Evolutionary conservation across 2,113 vertebrate genomes (phyloP), one percentile per base, ranked within the genome.

Genomic region (Circaetus cinerascens): DNA sequence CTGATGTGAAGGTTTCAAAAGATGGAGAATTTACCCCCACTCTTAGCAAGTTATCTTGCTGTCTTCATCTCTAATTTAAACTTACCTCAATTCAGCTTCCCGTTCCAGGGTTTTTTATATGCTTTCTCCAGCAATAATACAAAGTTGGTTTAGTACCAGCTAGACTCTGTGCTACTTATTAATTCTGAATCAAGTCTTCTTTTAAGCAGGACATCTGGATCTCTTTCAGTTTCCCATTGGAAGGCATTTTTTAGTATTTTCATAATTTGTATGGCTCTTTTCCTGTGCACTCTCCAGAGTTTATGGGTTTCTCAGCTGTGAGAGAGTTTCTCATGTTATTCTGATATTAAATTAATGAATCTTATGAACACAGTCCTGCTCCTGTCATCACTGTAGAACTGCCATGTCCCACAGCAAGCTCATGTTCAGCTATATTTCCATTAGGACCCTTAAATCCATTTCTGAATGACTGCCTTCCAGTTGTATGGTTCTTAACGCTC

Each of bases 341-440:
- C 64, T 78, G 74, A 77, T 81, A 81, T 68, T 75, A 87, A 96
- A 71, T 40, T 89, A 89, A 81, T 74, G 68, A 81, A 91, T 91
- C 60, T 81, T 51, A 40, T 1, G 10, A 75, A 84, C 38, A 51
- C 23, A 72, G 60, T 26, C 55, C 56, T 91, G 45, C 26, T 80
- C 22, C 72, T 88, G 48, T 59, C 72, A 38, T 88, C 67, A 38
- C 75, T 59, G 51, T 15, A 71, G 46, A 86, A 23, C 63, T 88
- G 40, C 55, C 36, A 17, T 43, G 29, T 80, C 69, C 62, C 86
- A 81, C 40, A 86, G 40, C 51, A 87, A 81, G 36, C 41, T 90
- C 48, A 9, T 3, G n/a, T 25, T 86, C 90, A 88, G 14, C 46
- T 78, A 25, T 68, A 2, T 64, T 86, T 75, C 83, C 72, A 60